Evolutionary conservation across 1,140 invertebrate species (phyloP).

Genomic region (Psilanteris sp.): DNA sequence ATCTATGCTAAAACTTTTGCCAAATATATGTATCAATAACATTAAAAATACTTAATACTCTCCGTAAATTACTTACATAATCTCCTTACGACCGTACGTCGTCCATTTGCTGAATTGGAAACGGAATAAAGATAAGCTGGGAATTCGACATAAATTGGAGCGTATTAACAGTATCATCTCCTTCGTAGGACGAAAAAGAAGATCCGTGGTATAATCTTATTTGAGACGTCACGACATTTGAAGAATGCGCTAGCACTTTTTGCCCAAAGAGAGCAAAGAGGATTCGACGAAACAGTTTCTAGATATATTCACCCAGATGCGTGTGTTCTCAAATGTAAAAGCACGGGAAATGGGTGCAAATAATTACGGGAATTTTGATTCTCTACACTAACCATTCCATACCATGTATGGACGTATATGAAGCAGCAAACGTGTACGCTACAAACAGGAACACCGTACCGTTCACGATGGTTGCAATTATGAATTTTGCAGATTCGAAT

Average conservation of each 20-base stretch:
- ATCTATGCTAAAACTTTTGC: too few species aligned
- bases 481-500: conserved; percentile 57
- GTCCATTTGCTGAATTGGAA: conserved; percentile 62
- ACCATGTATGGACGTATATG: conserved; percentile 10
- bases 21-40: conserved; percentile 22
- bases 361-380: conserved; percentile 55
- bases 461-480: conserved; percentile 55
- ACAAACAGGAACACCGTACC: conserved; percentile 4
- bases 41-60: conserved; percentile 14
- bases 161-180: conserved; percentile 51
- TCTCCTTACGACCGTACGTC: conserved; percentile 40
- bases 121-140: conserved; percentile 52
- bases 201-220: conserved; percentile 32
- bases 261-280: neutral
- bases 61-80: conserved; percentile 46
- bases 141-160: conserved; percentile 59
- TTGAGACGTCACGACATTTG: conserved; percentile 28
- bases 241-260: conserved; percentile 28
- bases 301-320: conserved; percentile 8
- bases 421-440: too few species aligned
- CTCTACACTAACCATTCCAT: conserved; percentile 5
- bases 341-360: conserved; percentile 41
- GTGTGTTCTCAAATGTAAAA: conserved; percentile 7
- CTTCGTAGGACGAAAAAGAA: conserved; percentile 17
- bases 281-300: conserved; percentile 31